Evolutionary conservation across 2,797 vertebrate species (phyloP), one percentile per base, ranked within the genome.

Genomic region (Lepilemur septentrionalis): DNA sequence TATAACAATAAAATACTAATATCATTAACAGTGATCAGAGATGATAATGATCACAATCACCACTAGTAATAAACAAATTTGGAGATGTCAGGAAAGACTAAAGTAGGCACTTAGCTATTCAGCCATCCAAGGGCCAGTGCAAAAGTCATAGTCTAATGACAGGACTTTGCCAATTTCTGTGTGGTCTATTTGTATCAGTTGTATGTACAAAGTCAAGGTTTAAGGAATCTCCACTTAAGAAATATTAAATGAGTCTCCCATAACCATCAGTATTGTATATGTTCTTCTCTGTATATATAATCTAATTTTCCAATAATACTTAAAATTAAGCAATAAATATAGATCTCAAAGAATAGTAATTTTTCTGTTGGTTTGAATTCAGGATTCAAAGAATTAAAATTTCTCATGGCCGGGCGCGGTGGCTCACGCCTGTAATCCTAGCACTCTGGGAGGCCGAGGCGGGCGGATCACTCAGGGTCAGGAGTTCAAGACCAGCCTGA

Each of bases 291-390:
- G 6, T 23, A 30, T 50, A 10, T 30, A 4, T 41, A 3, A 63
- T n/a, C 32, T 72, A 63, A 69, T 41, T 73, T 89, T 80, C 17
- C 12, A 92, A 32, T 41, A 79, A 70, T 7, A 55, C 28, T 81
- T 72, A 28, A 80, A 91, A 50, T 38, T 23, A 80, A 87, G 25
- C 18, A 0, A 70, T 25, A 75, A 83, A 43, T 2, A 83, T 50
- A 72, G 7, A 65, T 72, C 55, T 25, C 32, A 73, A 92, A 84
- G n/a, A 84, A 69, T 10, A 41, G 59, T 22, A 5, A 46, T 59
- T 81, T 89, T 89, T 30, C 13, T n/a, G 8, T 57, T 89, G 30
- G 28, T 69, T 86, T 86, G 15, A 89, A 92, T 57, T 88, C 12
- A 72, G 23, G 35, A 88, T 67, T 94, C 35, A 69, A 82, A 75